Conservation (phyloP, 1,140 invertebrate species). For the Pectinophora gossypiella region DNA sequence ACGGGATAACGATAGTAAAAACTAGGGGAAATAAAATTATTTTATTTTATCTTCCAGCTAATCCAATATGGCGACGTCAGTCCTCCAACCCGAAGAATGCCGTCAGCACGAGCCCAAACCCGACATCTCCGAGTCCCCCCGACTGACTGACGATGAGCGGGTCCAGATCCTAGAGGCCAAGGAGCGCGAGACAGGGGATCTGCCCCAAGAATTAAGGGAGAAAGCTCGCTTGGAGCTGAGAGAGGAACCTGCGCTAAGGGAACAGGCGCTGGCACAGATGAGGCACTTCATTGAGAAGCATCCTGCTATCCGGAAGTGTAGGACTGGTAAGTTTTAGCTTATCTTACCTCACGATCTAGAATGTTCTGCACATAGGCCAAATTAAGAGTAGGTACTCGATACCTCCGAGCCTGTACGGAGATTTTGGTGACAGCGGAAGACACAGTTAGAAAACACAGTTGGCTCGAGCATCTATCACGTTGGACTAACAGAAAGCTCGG, state of each 20-base stretch:
- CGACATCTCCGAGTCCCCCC: conserved; percentile 34
- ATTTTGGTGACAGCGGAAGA: no score
- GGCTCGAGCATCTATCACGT: no score
- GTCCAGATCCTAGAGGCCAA: conserved; percentile 43
- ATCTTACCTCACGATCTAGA: no score
- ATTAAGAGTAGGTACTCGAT: no score
- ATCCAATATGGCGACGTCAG: conserved; percentile 57
- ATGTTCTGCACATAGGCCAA: no score
- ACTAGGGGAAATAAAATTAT: conserved; percentile 17
- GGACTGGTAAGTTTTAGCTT: conserved; percentile 81
- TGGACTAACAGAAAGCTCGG: no score
- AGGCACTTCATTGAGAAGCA: conserved; percentile 87
- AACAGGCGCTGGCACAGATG: conserved; percentile 82
- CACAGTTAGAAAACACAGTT: no score
- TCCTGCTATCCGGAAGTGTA: conserved; percentile 83
- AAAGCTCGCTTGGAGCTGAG: conserved; percentile 82
- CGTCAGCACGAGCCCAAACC: conserved; percentile 50
- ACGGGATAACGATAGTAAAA: no score
- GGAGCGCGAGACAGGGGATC: conserved; percentile 55
- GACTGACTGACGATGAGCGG: conserved; percentile 57
- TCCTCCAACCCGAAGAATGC: conserved; percentile 60
- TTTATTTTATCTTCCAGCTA: conserved; percentile 27
- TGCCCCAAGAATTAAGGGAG: conserved; percentile 61
- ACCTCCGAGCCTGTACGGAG: no score
- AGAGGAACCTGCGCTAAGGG: conserved; percentile 82